Percentiles rank a stretch among this genome's conserved stretches.
phyloP scores from a whole-genome alignment of 2,797 vertebrate species.

The Oryzias sinensis region DNA sequence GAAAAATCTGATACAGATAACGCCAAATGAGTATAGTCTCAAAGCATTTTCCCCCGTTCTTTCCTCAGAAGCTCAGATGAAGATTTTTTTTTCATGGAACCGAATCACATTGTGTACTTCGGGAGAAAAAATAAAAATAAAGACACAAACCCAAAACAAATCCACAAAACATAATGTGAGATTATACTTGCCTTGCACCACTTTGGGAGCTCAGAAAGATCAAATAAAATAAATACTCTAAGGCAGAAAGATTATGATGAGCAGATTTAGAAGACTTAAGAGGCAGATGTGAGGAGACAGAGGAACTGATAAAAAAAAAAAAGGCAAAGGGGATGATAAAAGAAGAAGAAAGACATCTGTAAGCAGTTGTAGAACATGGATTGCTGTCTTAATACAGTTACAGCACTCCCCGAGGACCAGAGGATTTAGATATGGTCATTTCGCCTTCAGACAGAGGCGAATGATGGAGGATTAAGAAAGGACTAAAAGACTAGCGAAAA shows the following conservation, averaged over 20 bases:
- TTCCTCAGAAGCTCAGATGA: too few relatives aligned
- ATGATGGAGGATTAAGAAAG: conserved; percentile 59
- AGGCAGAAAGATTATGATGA: conserved; percentile 54
- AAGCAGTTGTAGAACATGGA: conserved; percentile 70
- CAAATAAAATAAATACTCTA: conserved; percentile 14
- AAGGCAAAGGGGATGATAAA: conserved; percentile 66
- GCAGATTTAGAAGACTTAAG: conserved; percentile 61
- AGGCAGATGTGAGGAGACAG: conserved; percentile 41
- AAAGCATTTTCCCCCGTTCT: not conserved
- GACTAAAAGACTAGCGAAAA: conserved; percentile 53
- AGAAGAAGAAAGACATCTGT: conserved; percentile 78
- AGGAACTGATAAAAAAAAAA: conserved; percentile 48
- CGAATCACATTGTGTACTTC: too few relatives aligned
- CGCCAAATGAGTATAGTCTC: not conserved
- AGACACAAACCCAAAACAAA: conserved; percentile 30
- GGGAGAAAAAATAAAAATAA: conserved; percentile 12
- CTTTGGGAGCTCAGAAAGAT: conserved; percentile 28
- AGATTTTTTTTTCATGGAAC: not conserved
- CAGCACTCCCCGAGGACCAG: conserved; percentile 59
- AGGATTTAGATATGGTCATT: conserved; percentile 76
- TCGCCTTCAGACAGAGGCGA: conserved; percentile 61
- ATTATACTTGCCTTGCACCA: conserved; percentile 53
- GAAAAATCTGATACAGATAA: too few relatives aligned
- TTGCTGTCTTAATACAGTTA: conserved; percentile 76
- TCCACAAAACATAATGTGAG: conserved; percentile 58